Evolutionary conservation across 2,888 invertebrate species (phyloP), one percentile per base, ranked within the genome.

Genomic region (Clivina fossor): DNA sequence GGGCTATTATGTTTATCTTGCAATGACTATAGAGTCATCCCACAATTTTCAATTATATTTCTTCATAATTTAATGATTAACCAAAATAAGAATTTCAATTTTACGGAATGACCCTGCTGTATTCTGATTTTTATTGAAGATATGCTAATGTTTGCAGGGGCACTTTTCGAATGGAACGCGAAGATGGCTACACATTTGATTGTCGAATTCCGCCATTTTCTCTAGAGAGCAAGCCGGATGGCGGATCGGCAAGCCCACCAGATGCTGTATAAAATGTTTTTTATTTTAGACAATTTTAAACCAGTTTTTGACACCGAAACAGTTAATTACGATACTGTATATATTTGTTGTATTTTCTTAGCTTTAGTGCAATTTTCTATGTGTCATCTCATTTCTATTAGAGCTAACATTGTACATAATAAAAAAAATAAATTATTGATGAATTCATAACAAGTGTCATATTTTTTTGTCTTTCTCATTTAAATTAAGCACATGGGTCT

Each of bases 181-280:
- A 96, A 73, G 96, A 98, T 75, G 97, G 97, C 2, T 91, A 92
- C 70, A 89, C 91, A 0, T 98, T 98, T 74, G 97, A 98, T 74
- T 96, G 96, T 71, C 84, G 95, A 68, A 97, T 99, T 69, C 98
- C 98, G 32, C 95, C 98, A 0, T 97, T 98, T 74, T 93, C 94
- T 0, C 77, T 98, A 59, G 97, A 98, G 76, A 95, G 95, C 68
- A 95, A 95, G 75, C 86, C 88, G 9, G 93, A 92, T 58, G 83
- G 84, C 33, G 65, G 71, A 19, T 66, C 76, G 24, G 69, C 75
- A 1, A 66, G 69, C 11, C 69, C 72, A 2, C 72, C 71, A 4
- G 71, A 69, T 30, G 20, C 20, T 19, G 47, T 47, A 9, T 41
- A 24, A 19, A 32, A 11, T 20, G n/a, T n/a, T 3, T 20, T 5